Base-by-base conservation (phyloP, 1,140 invertebrate genomes). In the Tetramorium alpestre region DNA sequence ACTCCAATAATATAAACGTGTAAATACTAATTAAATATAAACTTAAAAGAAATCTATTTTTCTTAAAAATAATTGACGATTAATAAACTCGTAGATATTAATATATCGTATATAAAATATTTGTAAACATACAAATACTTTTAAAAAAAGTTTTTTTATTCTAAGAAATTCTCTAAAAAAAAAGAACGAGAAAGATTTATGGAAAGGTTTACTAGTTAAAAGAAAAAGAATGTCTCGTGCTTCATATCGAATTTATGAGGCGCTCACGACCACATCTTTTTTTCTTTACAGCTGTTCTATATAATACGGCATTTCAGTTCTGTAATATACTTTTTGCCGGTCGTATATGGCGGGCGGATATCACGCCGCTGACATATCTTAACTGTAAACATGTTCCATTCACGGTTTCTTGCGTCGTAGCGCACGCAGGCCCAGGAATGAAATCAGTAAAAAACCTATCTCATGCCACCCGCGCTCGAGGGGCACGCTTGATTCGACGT, bases 401-500 rank as follows among this genome's bases (percentile, higher is more conserved):
- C 80, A 84, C 69, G 80, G 54, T 73, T 84, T 84, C 69, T 84
- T 84, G 80, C 69, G 75, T 65, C 51, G 41, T 13, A 67, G n/a
- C 70, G 49, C 41, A 51, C n/a, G 44, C 54, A n/a, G 8, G 44
- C n/a, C 56, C 28, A 33, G 11, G 54, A 64, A 72, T 89, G 73
- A 72, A 88, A 85, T 89, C 70, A 76, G 72, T 81, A 84, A 84
- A 89, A 75, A 76, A n/a, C 69, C 60, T 81, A 77, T 77, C 54
- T 89, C 88, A 82, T 86, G 76, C 70, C 85, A 41, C 56, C 77
- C 85, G 70, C 78, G 75, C 73, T 80, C 47, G 44, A 64, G 77
- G 64, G 78, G 10, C 64, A 77, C 44, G 54, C 78, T 89, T 90
- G 65, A 90, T 89, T 90, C 58, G 75, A 78, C 41, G 51, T 87